Percentiles rank a stretch among this genome's conserved stretches.
These are phyloP conservation scores for Philopotamus ludificatus DNA, from an alignment of 1,140 invertebrate species.

Conservation along the genomic window DNA sequence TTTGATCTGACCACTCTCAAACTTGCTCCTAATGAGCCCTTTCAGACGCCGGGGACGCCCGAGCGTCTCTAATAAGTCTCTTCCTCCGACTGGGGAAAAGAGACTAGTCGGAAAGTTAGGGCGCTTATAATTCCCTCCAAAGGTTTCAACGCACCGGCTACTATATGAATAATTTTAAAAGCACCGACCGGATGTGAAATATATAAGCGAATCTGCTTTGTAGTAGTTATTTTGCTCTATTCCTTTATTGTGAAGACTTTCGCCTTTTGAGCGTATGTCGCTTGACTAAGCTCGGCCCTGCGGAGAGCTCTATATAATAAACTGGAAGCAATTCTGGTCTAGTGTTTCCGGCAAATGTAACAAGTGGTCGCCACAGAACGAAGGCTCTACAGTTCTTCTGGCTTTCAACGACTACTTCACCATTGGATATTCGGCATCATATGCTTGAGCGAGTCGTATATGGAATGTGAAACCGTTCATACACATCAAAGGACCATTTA, in stretches of 20 bases:
- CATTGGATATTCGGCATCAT: not conserved
- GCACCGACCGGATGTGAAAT: too few relatives aligned
- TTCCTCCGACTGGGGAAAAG: not conserved
- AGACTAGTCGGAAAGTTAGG: constrained; percentile 6
- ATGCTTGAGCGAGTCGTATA: not conserved
- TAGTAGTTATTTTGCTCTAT: too few relatives aligned
- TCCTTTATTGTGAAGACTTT: too few relatives aligned
- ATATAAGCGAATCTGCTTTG: too few relatives aligned
- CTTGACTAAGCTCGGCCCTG: too few relatives aligned
- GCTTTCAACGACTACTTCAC: not conserved
- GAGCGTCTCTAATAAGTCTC: constrained; percentile 29
- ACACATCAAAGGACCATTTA: too few relatives aligned
- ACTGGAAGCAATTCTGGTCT: not conserved
- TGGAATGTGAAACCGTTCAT: not conserved
- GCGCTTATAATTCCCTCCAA: constrained; percentile 1
- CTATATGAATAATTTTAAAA: too few relatives aligned
- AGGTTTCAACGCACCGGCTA: too few relatives aligned
- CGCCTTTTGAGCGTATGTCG: not conserved
- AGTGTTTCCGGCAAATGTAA: constrained; percentile 28
- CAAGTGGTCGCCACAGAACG: constrained; percentile 38
- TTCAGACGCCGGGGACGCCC: constrained; percentile 28
- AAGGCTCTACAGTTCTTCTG: constrained; percentile 24
- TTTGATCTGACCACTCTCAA: constrained; percentile 42
- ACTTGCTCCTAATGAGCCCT: constrained; percentile 39
- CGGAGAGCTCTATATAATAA: not conserved